Evolutionary conservation across 2,888 invertebrate genomes (phyloP).

Genomic region (Ischnus inquisitorius): DNA sequence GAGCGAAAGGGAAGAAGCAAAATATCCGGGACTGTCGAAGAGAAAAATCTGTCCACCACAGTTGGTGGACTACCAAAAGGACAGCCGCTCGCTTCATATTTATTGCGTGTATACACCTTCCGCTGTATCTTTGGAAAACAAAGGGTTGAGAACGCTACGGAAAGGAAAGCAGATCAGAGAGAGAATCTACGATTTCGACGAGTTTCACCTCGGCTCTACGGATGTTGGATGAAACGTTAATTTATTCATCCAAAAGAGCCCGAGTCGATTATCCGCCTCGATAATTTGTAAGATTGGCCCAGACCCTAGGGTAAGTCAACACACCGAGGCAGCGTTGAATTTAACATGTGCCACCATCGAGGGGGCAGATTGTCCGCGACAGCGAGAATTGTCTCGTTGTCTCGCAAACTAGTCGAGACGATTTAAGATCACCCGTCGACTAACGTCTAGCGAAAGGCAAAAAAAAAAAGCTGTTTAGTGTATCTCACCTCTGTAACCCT

Average conservation of each 20-base stretch:
- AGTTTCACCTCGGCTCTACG: too few relatives aligned
- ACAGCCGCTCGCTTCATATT: conserved; percentile 20
- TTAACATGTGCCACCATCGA: not conserved
- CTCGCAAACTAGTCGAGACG: conserved; percentile 7
- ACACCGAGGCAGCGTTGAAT: not conserved
- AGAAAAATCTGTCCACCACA: conserved; percentile 37
- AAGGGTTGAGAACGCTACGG: not conserved
- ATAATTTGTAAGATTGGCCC: conserved; percentile 57
- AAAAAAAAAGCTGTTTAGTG: too few relatives aligned
- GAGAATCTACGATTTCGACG: too few relatives aligned
- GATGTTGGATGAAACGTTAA: conserved; percentile 19
- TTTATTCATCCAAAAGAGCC: conserved; percentile 51
- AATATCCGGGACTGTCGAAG: too few relatives aligned
- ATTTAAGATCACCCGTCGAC: conserved; percentile 37
- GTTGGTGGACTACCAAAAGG: conserved; percentile 18
- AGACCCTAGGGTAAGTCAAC: not conserved
- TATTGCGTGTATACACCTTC: conserved; percentile 39
- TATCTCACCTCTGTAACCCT: too few relatives aligned
- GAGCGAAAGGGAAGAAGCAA: conserved; percentile 32
- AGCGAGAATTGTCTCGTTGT: conserved; percentile 7
- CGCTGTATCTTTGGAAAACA: not conserved
- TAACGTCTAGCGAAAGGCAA: conserved; percentile 19
- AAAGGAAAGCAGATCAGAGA: not conserved
- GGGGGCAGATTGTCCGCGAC: not conserved
- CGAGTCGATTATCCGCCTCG: conserved; percentile 59